Percentiles rank a stretch among this genome's conserved stretches.
These are phyloP conservation scores for Andinoacara biseriatus DNA, from an alignment of 2,113 vertebrate genomes.

Conservation along the genomic window DNA sequence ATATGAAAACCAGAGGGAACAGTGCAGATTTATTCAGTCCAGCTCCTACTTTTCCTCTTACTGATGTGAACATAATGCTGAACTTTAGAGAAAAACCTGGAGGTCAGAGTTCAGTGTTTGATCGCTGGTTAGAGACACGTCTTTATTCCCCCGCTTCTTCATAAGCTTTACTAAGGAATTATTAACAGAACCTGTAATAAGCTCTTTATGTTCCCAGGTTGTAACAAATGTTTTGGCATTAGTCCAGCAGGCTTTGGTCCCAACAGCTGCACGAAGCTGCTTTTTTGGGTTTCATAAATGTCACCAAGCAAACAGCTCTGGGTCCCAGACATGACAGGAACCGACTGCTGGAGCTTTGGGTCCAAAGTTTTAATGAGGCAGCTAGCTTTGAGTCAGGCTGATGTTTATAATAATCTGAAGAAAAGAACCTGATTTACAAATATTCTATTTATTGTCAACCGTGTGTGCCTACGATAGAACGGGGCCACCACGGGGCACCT, in stretches of 20 bases:
- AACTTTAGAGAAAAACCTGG: too few species aligned
- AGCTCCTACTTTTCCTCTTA: fast-evolving
- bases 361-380: fast-evolving
- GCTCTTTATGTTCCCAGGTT: not conserved
- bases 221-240: too few species aligned
- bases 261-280: too few species aligned
- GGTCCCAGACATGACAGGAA: fast-evolving
- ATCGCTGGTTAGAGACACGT: not conserved
- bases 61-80: not conserved
- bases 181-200: not conserved
- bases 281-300: too few species aligned
- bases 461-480: too few species aligned
- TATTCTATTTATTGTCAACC: too few species aligned
- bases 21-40: not conserved
- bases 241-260: too few species aligned
- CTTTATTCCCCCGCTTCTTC: not conserved
- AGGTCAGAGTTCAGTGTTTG: too few species aligned
- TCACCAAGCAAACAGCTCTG: too few species aligned
- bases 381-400: not conserved
- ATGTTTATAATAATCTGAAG: fast-evolving
- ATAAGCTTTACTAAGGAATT: not conserved
- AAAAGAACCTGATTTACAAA: too few species aligned
- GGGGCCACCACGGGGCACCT: not conserved
- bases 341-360: fast-evolving
- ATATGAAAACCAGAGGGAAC: not conserved